A percentile compares a stretch with the other conserved stretches of the same genome.
Conservation (phyloP, 2,888 invertebrate species). For the Tethea ocularis region DNA sequence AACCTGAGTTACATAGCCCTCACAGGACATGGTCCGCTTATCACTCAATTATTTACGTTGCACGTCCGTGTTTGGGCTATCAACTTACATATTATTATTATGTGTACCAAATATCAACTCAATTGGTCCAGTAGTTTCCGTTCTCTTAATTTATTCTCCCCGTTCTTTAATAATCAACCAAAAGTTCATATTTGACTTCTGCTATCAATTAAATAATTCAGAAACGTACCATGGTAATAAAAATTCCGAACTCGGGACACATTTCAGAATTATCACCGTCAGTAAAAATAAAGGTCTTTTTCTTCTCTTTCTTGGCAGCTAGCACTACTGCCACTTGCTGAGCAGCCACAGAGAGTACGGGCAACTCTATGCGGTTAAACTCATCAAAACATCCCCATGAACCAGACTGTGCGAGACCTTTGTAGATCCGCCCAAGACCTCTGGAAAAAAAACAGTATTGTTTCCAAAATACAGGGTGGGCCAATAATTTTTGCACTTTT, state of each 20-base stretch:
- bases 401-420: constrained; percentile 97
- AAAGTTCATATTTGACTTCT: too few relatives aligned
- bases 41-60: too few relatives aligned
- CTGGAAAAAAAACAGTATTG: constrained; percentile 62
- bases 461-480: background rate
- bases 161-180: too few relatives aligned
- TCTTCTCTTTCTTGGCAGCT: constrained; percentile 96
- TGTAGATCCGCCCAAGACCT: constrained; percentile 97
- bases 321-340: constrained; percentile 98
- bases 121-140: too few relatives aligned
- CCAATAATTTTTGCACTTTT: too few relatives aligned
- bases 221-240: constrained; percentile 94
- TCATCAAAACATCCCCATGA: constrained; percentile 99
- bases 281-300: constrained; percentile 95
- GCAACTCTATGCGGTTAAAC: constrained; percentile 97
- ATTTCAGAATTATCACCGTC: constrained; percentile 96
- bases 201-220: background rate
- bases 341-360: constrained; percentile 94
- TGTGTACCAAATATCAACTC: too few relatives aligned
- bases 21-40: too few relatives aligned
- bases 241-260: constrained; percentile 98
- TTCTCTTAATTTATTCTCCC: too few relatives aligned
- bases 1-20: too few relatives aligned
- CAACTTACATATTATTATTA: too few relatives aligned
- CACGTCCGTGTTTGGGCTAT: too few relatives aligned